These are phyloP conservation scores for Florisuga fusca DNA, from an alignment of 2,797 vertebrate species.

Conservation along the genomic window DNA sequence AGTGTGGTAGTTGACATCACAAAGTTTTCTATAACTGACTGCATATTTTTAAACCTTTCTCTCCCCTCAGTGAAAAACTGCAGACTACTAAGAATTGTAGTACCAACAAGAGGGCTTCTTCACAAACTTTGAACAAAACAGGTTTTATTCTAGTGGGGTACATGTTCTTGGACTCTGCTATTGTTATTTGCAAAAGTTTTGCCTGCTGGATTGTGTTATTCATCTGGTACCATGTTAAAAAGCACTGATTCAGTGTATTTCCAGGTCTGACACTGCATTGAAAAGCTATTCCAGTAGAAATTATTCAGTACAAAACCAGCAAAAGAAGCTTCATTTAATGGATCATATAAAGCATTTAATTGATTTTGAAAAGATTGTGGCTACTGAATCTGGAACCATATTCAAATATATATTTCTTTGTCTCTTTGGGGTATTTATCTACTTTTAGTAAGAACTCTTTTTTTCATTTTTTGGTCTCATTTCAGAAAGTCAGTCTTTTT, in stretches of 20 bases:
- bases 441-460: background rate
- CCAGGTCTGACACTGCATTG: background rate
- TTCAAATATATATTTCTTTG: slow-evolving; percentile 16
- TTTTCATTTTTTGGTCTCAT: slow-evolving; percentile 18
- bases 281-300: background rate
- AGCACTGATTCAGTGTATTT: slow-evolving; percentile 44
- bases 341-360: background rate
- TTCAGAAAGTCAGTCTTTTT: slow-evolving; percentile 48
- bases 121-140: background rate
- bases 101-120: background rate
- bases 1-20: background rate
- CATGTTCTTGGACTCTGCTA: background rate
- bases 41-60: background rate
- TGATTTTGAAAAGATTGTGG: slow-evolving; percentile 36
- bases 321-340: slow-evolving; percentile 28
- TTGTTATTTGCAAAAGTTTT: background rate
- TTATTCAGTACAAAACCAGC: background rate
- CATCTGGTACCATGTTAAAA: slow-evolving; percentile 36
- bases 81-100: background rate
- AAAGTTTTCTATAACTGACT: background rate
- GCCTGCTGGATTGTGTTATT: background rate
- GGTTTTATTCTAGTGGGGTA: background rate
- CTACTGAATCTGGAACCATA: slow-evolving; percentile 10
- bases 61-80: background rate
- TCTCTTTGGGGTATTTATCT: background rate